Base-by-base conservation (phyloP, 2,113 vertebrate species). In the Mobula hypostoma region DNA sequence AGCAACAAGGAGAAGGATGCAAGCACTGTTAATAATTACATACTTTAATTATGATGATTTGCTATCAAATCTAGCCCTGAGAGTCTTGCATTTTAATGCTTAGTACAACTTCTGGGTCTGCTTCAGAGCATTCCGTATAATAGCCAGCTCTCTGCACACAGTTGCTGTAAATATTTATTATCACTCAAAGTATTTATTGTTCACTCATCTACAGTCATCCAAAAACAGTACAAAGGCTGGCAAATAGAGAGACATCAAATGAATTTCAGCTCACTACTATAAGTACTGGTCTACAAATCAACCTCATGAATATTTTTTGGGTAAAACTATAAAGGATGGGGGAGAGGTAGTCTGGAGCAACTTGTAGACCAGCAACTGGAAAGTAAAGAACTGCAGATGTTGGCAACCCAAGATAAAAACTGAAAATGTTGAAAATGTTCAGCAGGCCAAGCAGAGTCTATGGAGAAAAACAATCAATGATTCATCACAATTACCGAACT, bases 191-290 rank as follows among this genome's bases (percentile, higher is more conserved):
- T 61, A n/a, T 63, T 88, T 5, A 88, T 88, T 88, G 83, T 27
- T 63, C 83, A 88, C 24, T 56, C 83, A 88, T 63, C 58, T 88
- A 21, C 56, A 63, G 83, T 88, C 83, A 88, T n/a, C 61, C 15
- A 88, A 56, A 63, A n/a, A 63, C 83, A 63, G 11, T 88, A n/a
- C 83, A 88, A 29, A 17, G 58, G 11, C 58, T 63, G 58, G 83
- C 83, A 88, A 61, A 56, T 88, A 56, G 56, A 88, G 83, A 88
- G 58, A n/a, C 83, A 88, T 63, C 29, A 63, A 88, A 88, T 88
- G 15, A 88, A 88, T 4, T n/a, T 14, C 63, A 63, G 58, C 58
- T 58, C 56, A 63, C 29, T 61, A 87, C 5, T 14, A 14, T 11
- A 68, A 68, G 17, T 14, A 68, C 9, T 9, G 9, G 17, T 70